These are phyloP conservation scores for Oncopeltus fasciatus DNA, from an alignment of 1,140 invertebrate species.

Conservation along the genomic window DNA sequence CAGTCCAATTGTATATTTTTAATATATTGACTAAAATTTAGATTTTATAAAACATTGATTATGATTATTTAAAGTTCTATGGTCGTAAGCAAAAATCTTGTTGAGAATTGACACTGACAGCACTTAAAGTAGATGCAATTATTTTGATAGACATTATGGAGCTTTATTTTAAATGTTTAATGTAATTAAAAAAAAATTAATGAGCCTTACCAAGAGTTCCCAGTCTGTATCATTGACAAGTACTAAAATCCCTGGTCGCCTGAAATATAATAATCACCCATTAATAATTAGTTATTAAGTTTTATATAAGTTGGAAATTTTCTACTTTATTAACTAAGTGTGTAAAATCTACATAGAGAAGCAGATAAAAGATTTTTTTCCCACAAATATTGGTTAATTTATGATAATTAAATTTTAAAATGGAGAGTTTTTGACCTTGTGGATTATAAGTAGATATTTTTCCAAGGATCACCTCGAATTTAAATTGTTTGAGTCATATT, in stretches of 20 bases:
- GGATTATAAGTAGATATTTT: no score
- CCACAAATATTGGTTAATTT: not conserved
- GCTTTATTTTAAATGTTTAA: not conserved
- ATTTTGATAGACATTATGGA: not conserved
- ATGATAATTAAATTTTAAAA: not conserved
- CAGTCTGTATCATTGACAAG: constrained; percentile 86
- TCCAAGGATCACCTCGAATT: no score
- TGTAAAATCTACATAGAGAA: not conserved
- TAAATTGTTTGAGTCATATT: no score
- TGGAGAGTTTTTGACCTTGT: no score
- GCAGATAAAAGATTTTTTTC: not conserved
- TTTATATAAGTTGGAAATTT: not conserved
- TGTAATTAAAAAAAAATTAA: not conserved
- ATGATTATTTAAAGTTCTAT: not conserved
- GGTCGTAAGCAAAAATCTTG: not conserved
- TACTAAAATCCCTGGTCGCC: constrained; percentile 81
- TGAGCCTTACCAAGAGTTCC: constrained; percentile 59
- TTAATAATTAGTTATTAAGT: not conserved
- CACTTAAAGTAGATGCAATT: not conserved
- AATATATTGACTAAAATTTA: not conserved
- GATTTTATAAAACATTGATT: not conserved
- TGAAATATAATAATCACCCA: constrained; percentile 30
- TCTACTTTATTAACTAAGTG: not conserved
- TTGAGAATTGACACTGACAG: not conserved
- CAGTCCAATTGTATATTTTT: no score